These are phyloP conservation scores for Forbesichthys agassizii DNA, from an alignment of 2,113 vertebrate genomes.

Conservation along the genomic window DNA sequence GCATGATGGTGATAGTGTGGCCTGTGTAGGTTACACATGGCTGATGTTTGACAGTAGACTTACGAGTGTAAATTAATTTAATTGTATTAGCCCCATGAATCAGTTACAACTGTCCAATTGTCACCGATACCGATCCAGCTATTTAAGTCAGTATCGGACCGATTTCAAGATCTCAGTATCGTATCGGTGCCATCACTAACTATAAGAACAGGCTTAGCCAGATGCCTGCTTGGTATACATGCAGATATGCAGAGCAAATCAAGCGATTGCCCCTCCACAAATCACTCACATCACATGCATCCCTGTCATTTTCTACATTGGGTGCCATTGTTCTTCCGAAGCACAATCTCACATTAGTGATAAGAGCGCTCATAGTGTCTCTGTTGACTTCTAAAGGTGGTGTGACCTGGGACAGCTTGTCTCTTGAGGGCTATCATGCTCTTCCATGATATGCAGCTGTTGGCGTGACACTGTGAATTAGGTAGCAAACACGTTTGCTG, in stretches of 20 bases:
- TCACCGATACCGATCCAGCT: no score
- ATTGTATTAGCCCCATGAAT: no score
- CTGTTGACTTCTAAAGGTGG: neutral
- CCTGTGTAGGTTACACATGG: no score
- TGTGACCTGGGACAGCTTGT: constrained; percentile 24
- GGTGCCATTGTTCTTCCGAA: neutral
- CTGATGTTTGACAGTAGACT: no score
- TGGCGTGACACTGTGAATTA: constrained; percentile 39
- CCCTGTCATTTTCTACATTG: neutral
- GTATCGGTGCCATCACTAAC: neutral
- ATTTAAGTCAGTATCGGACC: no score
- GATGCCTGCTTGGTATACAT: constrained; percentile 44
- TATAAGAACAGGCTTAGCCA: constrained; percentile 34
- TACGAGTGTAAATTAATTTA: no score
- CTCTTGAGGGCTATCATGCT: constrained; percentile 22
- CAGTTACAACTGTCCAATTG: no score
- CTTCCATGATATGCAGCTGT: constrained; percentile 38
- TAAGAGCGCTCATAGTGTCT: neutral
- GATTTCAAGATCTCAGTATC: no score
- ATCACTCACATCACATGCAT: neutral
- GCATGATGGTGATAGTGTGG: no score
- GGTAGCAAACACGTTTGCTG: constrained; percentile 46
- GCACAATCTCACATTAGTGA: neutral
- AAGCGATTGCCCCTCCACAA: constrained; percentile 26
- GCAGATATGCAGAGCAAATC: constrained; percentile 53